Evolutionary conservation across 1,140 invertebrate genomes (phyloP), one percentile per base, ranked within the genome.

Genomic region (Trichonephila clavata): DNA sequence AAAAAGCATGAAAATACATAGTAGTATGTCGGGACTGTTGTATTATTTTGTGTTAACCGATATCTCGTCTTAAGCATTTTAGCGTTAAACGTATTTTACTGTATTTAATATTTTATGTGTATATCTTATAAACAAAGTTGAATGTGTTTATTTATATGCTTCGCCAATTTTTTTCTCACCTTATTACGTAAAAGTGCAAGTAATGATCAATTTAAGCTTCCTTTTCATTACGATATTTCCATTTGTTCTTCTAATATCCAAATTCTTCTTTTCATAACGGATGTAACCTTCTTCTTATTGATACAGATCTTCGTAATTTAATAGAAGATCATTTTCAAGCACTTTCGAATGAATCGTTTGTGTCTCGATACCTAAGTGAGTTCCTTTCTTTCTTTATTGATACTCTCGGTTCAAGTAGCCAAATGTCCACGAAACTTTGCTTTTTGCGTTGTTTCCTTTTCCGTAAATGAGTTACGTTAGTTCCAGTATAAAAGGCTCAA

Each of bases 381-480:
- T 18, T 24, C 24, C 27, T 77, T 77, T 77, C 68, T 32, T 77
- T 77, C 27, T 18, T 77, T 32, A 39, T 32, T 7, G 71, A 18
- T 77, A 32, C 71, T 77, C 71, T 77, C 71, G 3, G 27, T 77
- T 77, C 20, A 77, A 77, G 71, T 77, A 27, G 24, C 71, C 27
- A 77, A 77, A 77, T 77, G 71, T 39, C 32, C 27, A 77, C 32
- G 18, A 32, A 77, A 39, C 27, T 77, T 77, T 27, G 24, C 32
- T 77, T 77, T 77, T 39, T 32, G 16, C 14, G 71, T 32, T 77
- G 71, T 32, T 39, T 18, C 71, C 14, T 77, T 6, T 77, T 21
- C 71, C 27, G 71, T 77, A 77, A 77, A 77, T 77, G 16, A 77
- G 32, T 77, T 77, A 77, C 27, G 27, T 39, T 77, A 32, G 71